phyloP scores from a whole-genome alignment of 2,888 invertebrate species.

The Brachycybe producta region DNA sequence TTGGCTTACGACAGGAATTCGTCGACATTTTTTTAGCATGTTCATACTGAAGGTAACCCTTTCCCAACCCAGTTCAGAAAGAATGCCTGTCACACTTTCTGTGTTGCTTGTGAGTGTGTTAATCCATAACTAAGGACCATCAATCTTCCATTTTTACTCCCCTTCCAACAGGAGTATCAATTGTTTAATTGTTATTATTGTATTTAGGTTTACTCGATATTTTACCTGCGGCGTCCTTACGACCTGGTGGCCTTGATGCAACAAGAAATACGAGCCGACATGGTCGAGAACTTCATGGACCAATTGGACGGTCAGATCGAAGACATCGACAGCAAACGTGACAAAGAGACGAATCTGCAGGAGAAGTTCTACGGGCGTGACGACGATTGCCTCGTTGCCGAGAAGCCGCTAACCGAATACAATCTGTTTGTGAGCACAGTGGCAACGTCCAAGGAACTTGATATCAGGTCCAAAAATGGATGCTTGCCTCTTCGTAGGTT shows the following conservation, averaged over 20 bases:
- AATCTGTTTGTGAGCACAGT: conserved; percentile 49
- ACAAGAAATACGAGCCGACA: conserved; percentile 54
- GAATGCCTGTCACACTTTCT: too few species aligned
- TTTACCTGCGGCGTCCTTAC: conserved; percentile 54
- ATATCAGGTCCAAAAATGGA: conserved; percentile 4
- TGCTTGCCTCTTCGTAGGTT: background rate
- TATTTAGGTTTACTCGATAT: conserved; percentile 55
- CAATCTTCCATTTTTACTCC: too few species aligned
- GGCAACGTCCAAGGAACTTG: conserved; percentile 4
- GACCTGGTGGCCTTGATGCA: conserved; percentile 61
- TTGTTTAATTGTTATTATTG: conserved; percentile 4
- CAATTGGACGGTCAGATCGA: conserved; percentile 50
- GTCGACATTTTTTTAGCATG: too few species aligned
- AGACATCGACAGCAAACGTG: conserved; percentile 45
- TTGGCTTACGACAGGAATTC: too few species aligned
- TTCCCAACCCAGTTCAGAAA: too few species aligned
- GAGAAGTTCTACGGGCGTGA: conserved; percentile 46
- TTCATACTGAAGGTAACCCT: too few species aligned
- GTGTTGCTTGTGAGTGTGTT: too few species aligned
- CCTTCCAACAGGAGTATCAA: too few species aligned
- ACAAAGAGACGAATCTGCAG: conserved; percentile 48
- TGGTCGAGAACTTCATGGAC: conserved; percentile 47
- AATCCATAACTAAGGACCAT: too few species aligned
- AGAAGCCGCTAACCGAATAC: conserved; percentile 48
- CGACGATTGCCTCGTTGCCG: conserved; percentile 51